phyloP scores from a whole-genome alignment of 2,797 vertebrate species.

The Rhinella marina region DNA sequence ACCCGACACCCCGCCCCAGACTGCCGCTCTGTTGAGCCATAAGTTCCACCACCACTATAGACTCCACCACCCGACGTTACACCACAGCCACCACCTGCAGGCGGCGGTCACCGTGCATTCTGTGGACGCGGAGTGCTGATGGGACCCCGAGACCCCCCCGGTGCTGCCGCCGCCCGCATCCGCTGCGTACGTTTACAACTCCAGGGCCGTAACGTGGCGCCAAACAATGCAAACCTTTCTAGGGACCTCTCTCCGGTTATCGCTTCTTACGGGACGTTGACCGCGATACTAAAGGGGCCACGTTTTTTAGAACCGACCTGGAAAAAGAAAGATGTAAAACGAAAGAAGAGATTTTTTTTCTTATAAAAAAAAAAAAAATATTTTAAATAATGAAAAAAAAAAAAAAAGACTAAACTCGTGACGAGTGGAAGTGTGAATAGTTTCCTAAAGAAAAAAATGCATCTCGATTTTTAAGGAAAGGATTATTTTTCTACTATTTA shows the following conservation, averaged over 20 bases:
- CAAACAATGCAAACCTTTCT: constrained; percentile 7
- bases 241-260: background rate
- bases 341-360: constrained; percentile 56
- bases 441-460: constrained; percentile 68
- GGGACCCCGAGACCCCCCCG: background rate
- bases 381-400: constrained; percentile 52
- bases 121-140: constrained; percentile 94
- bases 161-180: constrained; percentile 6
- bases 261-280: background rate
- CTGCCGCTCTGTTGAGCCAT: constrained; percentile 93
- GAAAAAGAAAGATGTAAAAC: background rate
- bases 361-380: constrained; percentile 50
- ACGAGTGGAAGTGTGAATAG: constrained; percentile 53
- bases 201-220: background rate
- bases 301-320: constrained; percentile 2
- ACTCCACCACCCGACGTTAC: constrained; percentile 85
- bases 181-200: background rate
- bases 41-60: constrained; percentile 94
- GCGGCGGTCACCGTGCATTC: constrained; percentile 96
- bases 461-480: constrained; percentile 85
- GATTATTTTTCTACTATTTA: constrained; percentile 99
- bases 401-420: constrained; percentile 48
- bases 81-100: constrained; percentile 90
- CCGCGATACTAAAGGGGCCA: background rate
- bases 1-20: constrained; percentile 94